Evolutionary conservation across 2,113 vertebrate genomes (phyloP).

Genomic region (Pelecanoides urinatrix): DNA sequence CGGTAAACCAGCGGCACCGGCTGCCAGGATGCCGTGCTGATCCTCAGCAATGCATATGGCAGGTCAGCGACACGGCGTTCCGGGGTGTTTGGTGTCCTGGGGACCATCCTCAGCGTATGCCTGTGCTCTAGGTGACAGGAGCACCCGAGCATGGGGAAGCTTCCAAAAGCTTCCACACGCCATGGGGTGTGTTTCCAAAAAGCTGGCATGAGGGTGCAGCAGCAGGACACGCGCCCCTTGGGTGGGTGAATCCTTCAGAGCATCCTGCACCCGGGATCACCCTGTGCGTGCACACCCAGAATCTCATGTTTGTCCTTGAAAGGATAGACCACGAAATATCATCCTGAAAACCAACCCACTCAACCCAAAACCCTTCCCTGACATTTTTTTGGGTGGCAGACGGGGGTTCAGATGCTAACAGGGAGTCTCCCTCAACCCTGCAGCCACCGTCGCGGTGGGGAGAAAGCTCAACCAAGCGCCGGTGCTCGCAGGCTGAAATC

Average conservation of each 20-base stretch:
- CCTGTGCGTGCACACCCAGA: not conserved
- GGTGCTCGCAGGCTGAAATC: not conserved
- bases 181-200: not conserved
- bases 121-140: not conserved
- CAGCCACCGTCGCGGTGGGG: not conserved
- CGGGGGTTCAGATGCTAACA: not conserved
- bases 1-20: not conserved
- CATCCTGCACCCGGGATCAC: not conserved
- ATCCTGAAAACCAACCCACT: not conserved
- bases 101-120: not conserved
- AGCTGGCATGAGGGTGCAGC: not conserved
- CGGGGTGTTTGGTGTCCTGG: too few relatives aligned
- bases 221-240: not conserved
- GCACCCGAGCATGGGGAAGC: accelerated
- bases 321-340: not conserved
- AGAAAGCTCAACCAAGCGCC: not conserved
- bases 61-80: not conserved
- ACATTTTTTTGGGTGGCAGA: not conserved
- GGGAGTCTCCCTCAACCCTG: not conserved
- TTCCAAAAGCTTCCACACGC: too few relatives aligned
- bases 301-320: accelerated
- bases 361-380: not conserved
- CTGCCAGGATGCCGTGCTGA: accelerated
- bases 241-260: not conserved
- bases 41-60: not conserved